Conservation (phyloP, 2,113 vertebrate species). For the Desmodus rotundus region DNA sequence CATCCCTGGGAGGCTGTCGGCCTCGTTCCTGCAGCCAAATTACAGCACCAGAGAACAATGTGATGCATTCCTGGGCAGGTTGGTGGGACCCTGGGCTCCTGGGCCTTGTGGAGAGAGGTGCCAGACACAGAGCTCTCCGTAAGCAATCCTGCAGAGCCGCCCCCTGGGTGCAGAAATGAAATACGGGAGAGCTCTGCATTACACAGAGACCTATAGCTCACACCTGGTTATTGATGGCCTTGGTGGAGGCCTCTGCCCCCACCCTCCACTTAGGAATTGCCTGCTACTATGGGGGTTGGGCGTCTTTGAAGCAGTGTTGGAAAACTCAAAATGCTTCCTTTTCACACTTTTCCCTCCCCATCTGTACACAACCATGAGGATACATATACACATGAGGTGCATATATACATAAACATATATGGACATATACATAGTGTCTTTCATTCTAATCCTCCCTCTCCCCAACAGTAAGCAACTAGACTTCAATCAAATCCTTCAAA, state of each 20-base stretch:
- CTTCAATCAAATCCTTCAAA: not conserved
- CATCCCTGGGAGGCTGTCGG: constrained; percentile 57
- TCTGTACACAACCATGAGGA: not conserved
- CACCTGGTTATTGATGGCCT: constrained; percentile 87
- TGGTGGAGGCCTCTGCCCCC: constrained; percentile 80
- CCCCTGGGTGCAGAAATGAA: constrained; percentile 86
- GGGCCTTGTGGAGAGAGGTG: constrained; percentile 85
- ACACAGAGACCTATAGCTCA: constrained; percentile 83
- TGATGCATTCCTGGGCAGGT: constrained; percentile 84
- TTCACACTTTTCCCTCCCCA: not conserved
- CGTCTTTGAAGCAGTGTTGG: constrained; percentile 77
- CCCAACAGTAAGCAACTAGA: not conserved
- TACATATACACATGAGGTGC: not conserved
- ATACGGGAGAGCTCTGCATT: constrained; percentile 86
- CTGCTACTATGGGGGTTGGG: constrained; percentile 70
- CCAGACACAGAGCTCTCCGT: constrained; percentile 88
- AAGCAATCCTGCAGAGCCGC: constrained; percentile 84
- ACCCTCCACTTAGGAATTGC: constrained; percentile 64
- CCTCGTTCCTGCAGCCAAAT: constrained; percentile 80
- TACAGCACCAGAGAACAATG: constrained; percentile 87
- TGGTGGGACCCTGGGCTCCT: constrained; percentile 85
- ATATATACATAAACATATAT: too few species aligned
- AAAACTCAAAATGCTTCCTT: constrained; percentile 64
- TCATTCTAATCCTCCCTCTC: not conserved
- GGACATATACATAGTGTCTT: not conserved